Evolutionary conservation across 2,113 vertebrate genomes (phyloP).

Genomic region (Aplodontia rufa): DNA sequence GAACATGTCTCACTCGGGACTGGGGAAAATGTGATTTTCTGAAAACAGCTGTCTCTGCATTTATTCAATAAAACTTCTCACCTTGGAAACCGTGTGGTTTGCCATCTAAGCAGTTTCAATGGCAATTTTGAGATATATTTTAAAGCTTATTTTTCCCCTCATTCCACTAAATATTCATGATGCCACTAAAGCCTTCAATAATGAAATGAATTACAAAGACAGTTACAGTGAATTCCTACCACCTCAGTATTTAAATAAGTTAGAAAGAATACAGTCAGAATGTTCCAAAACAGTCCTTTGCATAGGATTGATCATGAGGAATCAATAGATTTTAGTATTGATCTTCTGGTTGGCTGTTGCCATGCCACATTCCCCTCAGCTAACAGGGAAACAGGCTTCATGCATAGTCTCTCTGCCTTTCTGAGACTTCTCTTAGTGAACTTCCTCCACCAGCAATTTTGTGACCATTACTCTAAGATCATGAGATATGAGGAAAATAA

Average conservation of each 20-base stretch:
- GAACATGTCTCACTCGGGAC: constrained; percentile 75
- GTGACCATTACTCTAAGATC: background rate
- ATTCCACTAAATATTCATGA: constrained; percentile 53
- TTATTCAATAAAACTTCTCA: constrained; percentile 72
- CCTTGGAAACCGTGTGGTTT: constrained; percentile 62
- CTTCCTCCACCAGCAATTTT: background rate
- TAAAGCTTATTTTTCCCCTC: constrained; percentile 46
- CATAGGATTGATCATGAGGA: background rate
- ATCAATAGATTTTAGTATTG: constrained; percentile 4
- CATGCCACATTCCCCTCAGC: background rate
- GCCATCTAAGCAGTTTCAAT: constrained; percentile 62
- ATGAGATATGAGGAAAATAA: background rate
- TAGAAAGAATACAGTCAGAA: background rate
- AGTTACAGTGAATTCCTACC: background rate
- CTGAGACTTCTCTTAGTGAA: background rate
- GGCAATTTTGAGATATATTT: constrained; percentile 62
- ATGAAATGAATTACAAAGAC: constrained; percentile 11
- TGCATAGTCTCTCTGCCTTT: background rate
- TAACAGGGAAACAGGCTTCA: background rate
- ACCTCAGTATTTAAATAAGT: constrained; percentile 32
- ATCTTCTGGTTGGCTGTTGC: background rate
- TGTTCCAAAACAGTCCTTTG: background rate
- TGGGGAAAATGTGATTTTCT: constrained; percentile 66
- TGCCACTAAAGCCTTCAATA: constrained; percentile 60
- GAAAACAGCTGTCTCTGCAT: constrained; percentile 73